These are phyloP conservation scores for Aphidius ervi DNA, from an alignment of 1,140 invertebrate genomes.

Conservation along the genomic window DNA sequence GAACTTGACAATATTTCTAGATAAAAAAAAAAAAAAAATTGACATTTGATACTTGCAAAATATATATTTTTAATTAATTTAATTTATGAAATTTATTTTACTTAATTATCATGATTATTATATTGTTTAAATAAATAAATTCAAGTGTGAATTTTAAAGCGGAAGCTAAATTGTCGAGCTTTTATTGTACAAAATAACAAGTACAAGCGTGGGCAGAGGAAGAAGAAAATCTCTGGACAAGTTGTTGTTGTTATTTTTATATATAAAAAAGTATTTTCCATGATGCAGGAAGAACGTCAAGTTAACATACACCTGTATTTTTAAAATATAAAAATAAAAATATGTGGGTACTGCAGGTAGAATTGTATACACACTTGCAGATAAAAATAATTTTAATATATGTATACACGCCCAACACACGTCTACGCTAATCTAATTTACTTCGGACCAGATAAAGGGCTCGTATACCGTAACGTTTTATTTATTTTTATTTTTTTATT, in stretches of 20 bases:
- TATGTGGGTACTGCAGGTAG: background rate
- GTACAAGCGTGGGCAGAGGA: background rate
- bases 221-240: background rate
- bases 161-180: conserved; percentile 32
- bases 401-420: conserved; percentile 31
- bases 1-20: no score
- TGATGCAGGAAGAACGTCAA: conserved; percentile 34
- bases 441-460: conserved; percentile 36
- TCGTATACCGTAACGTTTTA: conserved; percentile 33
- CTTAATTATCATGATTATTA: no score
- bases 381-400: conserved; percentile 22
- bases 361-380: conserved; percentile 14
- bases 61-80: no score
- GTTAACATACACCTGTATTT: conserved; percentile 12
- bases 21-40: no score
- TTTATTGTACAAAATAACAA: background rate
- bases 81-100: no score
- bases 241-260: no score
- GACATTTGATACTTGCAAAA: no score
- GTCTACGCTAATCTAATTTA: conserved; percentile 41
- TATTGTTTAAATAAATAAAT: background rate
- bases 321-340: conserved; percentile 8
- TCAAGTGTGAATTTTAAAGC: conserved; percentile 10
- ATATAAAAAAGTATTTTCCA: conserved; percentile 12
- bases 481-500: conserved; percentile 7